A percentile compares a stretch with the other conserved stretches of the same genome.
Conservation (phyloP, 2,113 vertebrate species). For the Mesocricetus auratus region DNA sequence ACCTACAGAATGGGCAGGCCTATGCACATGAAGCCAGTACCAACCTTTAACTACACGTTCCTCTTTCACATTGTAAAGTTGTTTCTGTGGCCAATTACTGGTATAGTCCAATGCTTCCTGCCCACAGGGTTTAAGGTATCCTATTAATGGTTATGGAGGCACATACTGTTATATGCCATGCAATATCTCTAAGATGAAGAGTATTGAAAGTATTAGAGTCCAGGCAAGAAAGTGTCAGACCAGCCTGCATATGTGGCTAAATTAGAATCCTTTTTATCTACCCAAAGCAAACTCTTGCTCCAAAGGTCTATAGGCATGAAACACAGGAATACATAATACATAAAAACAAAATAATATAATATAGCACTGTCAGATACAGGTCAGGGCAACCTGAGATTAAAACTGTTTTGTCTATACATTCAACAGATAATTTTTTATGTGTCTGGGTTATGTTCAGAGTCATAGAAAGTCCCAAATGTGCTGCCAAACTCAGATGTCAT, state of each 20-base stretch:
- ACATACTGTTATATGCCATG: not conserved
- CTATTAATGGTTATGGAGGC: not conserved
- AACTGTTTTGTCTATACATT: not conserved
- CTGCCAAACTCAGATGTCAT: not conserved
- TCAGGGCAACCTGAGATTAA: not conserved
- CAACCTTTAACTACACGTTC: not conserved
- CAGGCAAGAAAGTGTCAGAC: not conserved
- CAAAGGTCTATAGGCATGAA: not conserved
- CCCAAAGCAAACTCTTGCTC: not conserved
- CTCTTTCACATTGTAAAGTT: not conserved
- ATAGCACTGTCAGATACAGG: not conserved
- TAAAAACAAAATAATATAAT: not conserved
- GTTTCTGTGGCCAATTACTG: not conserved
- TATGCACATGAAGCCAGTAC: not conserved
- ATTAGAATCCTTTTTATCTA: not conserved
- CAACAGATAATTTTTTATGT: not conserved
- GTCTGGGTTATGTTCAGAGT: not conserved
- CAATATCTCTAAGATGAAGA: constrained; percentile 1
- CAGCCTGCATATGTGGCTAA: no score
- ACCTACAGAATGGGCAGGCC: not conserved
- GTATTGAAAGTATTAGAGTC: not conserved
- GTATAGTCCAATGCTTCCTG: not conserved
- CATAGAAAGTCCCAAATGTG: not conserved
- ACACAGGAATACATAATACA: no score
- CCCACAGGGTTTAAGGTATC: not conserved